Evolutionary conservation across 2,888 invertebrate genomes (phyloP).

Genomic region (Danaus chrysippus): DNA sequence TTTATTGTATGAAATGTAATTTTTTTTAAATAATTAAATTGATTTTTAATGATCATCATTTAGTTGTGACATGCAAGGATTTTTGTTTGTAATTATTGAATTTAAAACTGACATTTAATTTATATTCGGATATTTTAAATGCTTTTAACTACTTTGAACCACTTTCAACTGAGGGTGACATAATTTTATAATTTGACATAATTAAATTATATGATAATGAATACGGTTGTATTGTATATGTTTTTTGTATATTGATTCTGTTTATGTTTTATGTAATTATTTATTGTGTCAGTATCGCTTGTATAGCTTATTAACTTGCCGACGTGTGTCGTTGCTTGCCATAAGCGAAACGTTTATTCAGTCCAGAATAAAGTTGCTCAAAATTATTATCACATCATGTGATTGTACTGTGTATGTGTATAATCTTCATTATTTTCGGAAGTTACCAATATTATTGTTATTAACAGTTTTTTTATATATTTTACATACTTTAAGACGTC

Average conservation of each 20-base stretch:
- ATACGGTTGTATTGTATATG: slow-evolving; percentile 13
- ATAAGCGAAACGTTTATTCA: too few relatives aligned
- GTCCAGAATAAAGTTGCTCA: slow-evolving; percentile 48
- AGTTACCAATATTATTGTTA: slow-evolving; percentile 20
- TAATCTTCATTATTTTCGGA: slow-evolving; percentile 1
- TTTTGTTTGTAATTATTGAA: too few relatives aligned
- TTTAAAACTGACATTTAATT: neutral
- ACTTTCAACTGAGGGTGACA: slow-evolving; percentile 41
- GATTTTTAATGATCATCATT: too few relatives aligned
- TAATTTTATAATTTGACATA: slow-evolving; percentile 56
- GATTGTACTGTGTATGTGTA: slow-evolving; percentile 36
- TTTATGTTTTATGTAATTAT: slow-evolving; percentile 1
- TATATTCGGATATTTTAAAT: slow-evolving; percentile 4
- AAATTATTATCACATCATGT: slow-evolving; percentile 51
- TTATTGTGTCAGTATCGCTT: too few relatives aligned
- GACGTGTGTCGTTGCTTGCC: too few relatives aligned
- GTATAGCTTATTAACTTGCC: too few relatives aligned
- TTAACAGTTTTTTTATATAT: slow-evolving; percentile 5
- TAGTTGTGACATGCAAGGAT: too few relatives aligned
- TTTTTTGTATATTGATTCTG: slow-evolving; percentile 2
- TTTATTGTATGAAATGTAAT: too few relatives aligned
- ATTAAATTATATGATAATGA: too few relatives aligned
- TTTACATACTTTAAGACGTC: neutral
- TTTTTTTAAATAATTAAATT: too few relatives aligned
- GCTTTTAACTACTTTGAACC: slow-evolving; percentile 9